Conservation (phyloP, 2,888 invertebrate genomes). For the Idaea aversata region DNA sequence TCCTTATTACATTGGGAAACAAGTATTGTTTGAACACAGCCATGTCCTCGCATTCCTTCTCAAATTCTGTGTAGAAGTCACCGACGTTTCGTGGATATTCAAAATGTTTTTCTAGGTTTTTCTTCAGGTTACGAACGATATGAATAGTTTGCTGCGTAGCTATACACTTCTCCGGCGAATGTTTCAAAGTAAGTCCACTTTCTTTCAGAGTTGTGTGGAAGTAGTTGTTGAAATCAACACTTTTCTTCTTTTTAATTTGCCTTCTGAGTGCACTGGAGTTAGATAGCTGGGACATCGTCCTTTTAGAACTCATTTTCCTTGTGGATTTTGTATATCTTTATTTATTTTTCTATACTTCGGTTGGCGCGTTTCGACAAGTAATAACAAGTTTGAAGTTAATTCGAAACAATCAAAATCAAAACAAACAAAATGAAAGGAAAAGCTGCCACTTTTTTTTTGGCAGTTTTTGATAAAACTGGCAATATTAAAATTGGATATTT, state of each 20-base stretch:
- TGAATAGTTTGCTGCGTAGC: constrained; percentile 65
- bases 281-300: constrained; percentile 37
- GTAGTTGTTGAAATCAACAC: constrained; percentile 37
- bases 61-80: constrained; percentile 63
- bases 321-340: background rate
- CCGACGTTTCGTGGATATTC: constrained; percentile 79
- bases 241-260: constrained; percentile 48
- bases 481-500: background rate
- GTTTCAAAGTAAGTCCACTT: constrained; percentile 55
- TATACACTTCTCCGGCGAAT: constrained; percentile 56
- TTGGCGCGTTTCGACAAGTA: background rate
- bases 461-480: background rate
- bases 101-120: constrained; percentile 53
- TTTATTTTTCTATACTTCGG: background rate
- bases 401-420: background rate
- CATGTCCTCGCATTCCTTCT: constrained; percentile 42
- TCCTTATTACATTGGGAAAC: constrained; percentile 60
- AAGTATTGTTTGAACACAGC: constrained; percentile 55
- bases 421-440: background rate
- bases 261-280: constrained; percentile 24
- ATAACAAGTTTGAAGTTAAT: background rate
- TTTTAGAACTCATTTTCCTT: constrained; percentile 38
- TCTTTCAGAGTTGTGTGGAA: constrained; percentile 51
- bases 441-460: background rate
- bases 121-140: constrained; percentile 65